Conservation (phyloP, 2,888 invertebrate genomes). For the Noctua fimbriata region DNA sequence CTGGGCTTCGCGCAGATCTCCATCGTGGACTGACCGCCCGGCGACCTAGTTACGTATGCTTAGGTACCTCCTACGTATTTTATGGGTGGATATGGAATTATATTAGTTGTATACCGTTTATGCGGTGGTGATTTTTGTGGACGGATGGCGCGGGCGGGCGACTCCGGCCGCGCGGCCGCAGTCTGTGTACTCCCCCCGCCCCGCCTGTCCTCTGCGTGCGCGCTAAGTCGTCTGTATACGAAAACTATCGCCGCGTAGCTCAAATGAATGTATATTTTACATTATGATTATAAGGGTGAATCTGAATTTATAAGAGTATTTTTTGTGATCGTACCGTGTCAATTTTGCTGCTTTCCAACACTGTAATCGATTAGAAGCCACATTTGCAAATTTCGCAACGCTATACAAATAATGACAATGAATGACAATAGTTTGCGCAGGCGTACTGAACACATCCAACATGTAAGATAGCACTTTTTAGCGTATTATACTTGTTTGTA, state of each 20-base stretch:
- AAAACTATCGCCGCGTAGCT: conserved; percentile 81
- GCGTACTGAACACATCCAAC: conserved; percentile 49
- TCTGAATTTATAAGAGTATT: conserved; percentile 86
- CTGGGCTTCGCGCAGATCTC: conserved; percentile 99
- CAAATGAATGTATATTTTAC: conserved; percentile 83
- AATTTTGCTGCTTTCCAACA: conserved; percentile 82
- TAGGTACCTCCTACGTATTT: conserved; percentile 81
- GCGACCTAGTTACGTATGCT: conserved; percentile 66
- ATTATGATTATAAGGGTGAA: conserved; percentile 81
- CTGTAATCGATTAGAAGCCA: conserved; percentile 77
- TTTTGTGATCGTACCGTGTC: conserved; percentile 81
- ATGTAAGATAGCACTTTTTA: conserved; percentile 63
- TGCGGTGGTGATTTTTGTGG: conserved; percentile 69
- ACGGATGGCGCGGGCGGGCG: conserved; percentile 42
- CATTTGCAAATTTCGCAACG: conserved; percentile 48
- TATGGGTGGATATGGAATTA: conserved; percentile 84
- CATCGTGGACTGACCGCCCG: conserved; percentile 93
- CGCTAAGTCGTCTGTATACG: conserved; percentile 61
- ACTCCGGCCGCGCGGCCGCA: background rate
- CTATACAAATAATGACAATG: conserved; percentile 44
- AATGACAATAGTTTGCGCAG: conserved; percentile 52
- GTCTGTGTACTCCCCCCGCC: conserved; percentile 31
- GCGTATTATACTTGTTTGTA: conserved; percentile 63
- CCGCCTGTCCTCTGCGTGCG: conserved; percentile 21
- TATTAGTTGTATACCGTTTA: conserved; percentile 74